A percentile compares a stretch with the other conserved stretches of the same genome.
These are phyloP conservation scores for Melanotaenia pygmaea DNA, from an alignment of 2,797 vertebrate genomes.

Conservation along the genomic window DNA sequence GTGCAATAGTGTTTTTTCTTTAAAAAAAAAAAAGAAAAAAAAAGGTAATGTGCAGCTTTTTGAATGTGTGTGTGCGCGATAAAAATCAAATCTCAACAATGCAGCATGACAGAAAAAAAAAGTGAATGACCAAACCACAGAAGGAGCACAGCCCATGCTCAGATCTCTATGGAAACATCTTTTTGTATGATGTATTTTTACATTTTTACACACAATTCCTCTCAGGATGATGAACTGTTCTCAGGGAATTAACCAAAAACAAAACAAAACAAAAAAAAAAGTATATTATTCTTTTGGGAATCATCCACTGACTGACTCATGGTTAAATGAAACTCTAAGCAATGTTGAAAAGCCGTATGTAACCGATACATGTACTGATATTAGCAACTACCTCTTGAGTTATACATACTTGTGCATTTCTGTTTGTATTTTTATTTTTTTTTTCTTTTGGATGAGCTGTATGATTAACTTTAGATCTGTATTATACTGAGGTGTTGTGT, in stretches of 20 bases:
- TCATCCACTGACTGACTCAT: constrained; percentile 87
- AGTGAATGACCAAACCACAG: constrained; percentile 77
- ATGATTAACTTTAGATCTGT: constrained; percentile 75
- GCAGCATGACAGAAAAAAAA: constrained; percentile 68
- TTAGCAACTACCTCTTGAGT: constrained; percentile 97
- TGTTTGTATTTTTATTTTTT: constrained; percentile 47
- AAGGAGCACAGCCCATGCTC: constrained; percentile 89
- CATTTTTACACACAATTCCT: constrained; percentile 90
- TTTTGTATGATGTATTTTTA: constrained; percentile 84
- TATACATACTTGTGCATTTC: constrained; percentile 85
- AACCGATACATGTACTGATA: constrained; percentile 88
- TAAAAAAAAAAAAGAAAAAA: too few species aligned
- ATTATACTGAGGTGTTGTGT: constrained; percentile 66
- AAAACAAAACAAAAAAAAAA: constrained; percentile 85
- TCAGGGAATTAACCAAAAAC: constrained; percentile 96
- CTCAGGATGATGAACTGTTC: constrained; percentile 98
- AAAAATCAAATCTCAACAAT: constrained; percentile 71
- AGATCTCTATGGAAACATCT: constrained; percentile 80
- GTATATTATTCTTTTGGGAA: constrained; percentile 88
- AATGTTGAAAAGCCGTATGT: constrained; percentile 85
- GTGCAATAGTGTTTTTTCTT: constrained; percentile 51
- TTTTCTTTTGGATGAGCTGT: constrained; percentile 75
- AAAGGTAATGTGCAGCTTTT: constrained; percentile 67
- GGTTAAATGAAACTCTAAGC: constrained; percentile 85
- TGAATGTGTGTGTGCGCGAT: constrained; percentile 70